Evolutionary conservation across 2,888 invertebrate species (phyloP), one percentile per base, ranked within the genome.

Genomic region (Noctua janthina): DNA sequence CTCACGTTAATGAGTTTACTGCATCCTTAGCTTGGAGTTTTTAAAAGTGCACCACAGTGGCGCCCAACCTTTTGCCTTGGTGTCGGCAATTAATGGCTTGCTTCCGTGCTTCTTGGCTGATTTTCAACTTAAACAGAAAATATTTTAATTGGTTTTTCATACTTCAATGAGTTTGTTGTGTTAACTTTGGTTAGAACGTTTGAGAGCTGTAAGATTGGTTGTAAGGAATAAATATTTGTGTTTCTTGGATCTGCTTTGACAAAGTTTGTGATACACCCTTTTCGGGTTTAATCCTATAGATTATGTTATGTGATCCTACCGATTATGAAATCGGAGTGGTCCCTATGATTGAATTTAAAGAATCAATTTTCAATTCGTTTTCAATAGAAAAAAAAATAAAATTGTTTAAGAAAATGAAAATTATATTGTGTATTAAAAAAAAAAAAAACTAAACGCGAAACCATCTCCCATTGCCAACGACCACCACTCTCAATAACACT

Each of bases 1-100:
- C 95, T 95, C 94, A 91, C 92, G 93, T 93, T 96, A 96, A 96
- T 95, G 95, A 96, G 96, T 96, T 96, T 94, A 94, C 94, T 94
- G 94, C 95, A 94, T 95, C 93, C 92, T 92, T 91, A 84, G 91
- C 85, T 87, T 89, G 84, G 93, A 95, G 92, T 95, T 96, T 95
- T 94, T 94, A 94, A 95, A 95, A 95, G 94, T 94, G 93, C 92
- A 93, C 90, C 72, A 79, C 67, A 92, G 92, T 91, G 93, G 92
- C 93, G 92, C 93, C 93, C 88, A 92, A 91, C 91, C 93, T 92
- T 92, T 91, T 92, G 92, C 90, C 88, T 78, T 88, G 91, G 91
- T 91, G 93, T 91, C 91, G 91, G 94, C 94, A 95, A 96, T 96
- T 95, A 94, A 95, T 93, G 91, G 93, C 76, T 74, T 92, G 90